These are phyloP conservation scores for Mamestra brassicae DNA, from an alignment of 2,888 invertebrate genomes.

Conservation along the genomic window DNA sequence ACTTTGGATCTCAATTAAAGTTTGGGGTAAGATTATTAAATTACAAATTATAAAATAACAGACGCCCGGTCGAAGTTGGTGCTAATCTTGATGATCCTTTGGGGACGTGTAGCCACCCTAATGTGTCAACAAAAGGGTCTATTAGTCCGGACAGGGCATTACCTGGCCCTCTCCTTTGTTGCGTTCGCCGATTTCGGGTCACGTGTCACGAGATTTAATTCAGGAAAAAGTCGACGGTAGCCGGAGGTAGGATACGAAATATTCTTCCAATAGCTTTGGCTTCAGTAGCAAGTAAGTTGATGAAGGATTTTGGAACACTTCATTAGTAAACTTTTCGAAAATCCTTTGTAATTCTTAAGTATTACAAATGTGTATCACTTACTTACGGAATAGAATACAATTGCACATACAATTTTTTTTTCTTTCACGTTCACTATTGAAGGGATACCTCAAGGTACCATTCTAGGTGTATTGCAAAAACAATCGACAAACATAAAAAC, in stretches of 20 bases:
- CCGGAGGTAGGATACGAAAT: constrained; percentile 41
- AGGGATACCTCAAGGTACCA: background rate
- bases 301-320: constrained; percentile 25
- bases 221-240: constrained; percentile 38
- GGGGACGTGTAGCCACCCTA: constrained; percentile 65
- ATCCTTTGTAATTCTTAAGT: background rate
- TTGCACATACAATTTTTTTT: background rate
- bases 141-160: constrained; percentile 62
- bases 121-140: constrained; percentile 67
- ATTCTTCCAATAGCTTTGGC: constrained; percentile 21
- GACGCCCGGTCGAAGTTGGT: constrained; percentile 41
- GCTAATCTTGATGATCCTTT: constrained; percentile 73
- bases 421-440: background rate
- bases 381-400: background rate
- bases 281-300: constrained; percentile 22
- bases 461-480: constrained; percentile 10
- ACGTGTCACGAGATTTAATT: constrained; percentile 60
- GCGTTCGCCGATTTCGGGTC: constrained; percentile 57
- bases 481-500: background rate
- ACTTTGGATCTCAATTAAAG: constrained; percentile 51
- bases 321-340: background rate
- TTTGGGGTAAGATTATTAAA: constrained; percentile 50
- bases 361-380: background rate
- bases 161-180: constrained; percentile 60
- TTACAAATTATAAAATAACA: constrained; percentile 58